Evolutionary conservation across 2,113 vertebrate genomes (phyloP).

Genomic region (Gnathonemus echidnorhynchus): DNA sequence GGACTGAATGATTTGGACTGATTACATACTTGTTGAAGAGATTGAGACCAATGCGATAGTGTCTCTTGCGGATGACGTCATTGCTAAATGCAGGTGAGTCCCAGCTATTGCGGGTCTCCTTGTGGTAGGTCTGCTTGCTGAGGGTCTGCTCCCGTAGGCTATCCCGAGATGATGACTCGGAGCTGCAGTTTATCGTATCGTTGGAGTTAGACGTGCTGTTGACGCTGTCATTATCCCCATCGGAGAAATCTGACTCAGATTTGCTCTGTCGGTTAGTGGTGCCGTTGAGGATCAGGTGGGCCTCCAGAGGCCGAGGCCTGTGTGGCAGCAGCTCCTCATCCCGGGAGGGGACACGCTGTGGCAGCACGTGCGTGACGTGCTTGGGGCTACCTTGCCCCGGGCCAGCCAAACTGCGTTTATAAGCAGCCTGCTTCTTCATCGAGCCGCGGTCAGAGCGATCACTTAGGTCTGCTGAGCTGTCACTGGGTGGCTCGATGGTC

Average conservation of each 20-base stretch:
- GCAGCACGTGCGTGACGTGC: conserved; percentile 72
- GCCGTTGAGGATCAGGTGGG: conserved; percentile 87
- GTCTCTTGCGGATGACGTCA: conserved; percentile 87
- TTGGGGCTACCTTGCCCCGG: conserved; percentile 80
- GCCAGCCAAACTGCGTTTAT: conserved; percentile 68
- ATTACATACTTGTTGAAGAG: conserved; percentile 97
- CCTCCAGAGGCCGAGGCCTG: conserved; percentile 75
- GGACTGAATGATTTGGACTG: not conserved
- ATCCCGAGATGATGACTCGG: conserved; percentile 87
- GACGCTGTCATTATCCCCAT: conserved; percentile 96
- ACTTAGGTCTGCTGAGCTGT: conserved; percentile 84
- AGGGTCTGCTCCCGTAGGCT: conserved; percentile 89
- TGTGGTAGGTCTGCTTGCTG: conserved; percentile 97
- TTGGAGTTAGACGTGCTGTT: conserved; percentile 98
- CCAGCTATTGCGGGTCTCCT: conserved; percentile 97
- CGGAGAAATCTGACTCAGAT: conserved; percentile 91
- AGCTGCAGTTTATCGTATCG: conserved; percentile 96
- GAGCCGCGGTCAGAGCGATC: conserved; percentile 81
- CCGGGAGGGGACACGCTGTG: conserved; percentile 66
- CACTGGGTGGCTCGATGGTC: conserved; percentile 88
- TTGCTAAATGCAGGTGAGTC: conserved; percentile 98
- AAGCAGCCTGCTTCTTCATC: conserved; percentile 69
- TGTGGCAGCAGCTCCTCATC: conserved; percentile 79
- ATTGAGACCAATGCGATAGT: conserved; percentile 95
- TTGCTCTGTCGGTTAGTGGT: conserved; percentile 87